A percentile compares a stretch with the other conserved stretches of the same genome.
Conservation (phyloP, 1,140 invertebrate genomes). For the Nilaparvata lugens region DNA sequence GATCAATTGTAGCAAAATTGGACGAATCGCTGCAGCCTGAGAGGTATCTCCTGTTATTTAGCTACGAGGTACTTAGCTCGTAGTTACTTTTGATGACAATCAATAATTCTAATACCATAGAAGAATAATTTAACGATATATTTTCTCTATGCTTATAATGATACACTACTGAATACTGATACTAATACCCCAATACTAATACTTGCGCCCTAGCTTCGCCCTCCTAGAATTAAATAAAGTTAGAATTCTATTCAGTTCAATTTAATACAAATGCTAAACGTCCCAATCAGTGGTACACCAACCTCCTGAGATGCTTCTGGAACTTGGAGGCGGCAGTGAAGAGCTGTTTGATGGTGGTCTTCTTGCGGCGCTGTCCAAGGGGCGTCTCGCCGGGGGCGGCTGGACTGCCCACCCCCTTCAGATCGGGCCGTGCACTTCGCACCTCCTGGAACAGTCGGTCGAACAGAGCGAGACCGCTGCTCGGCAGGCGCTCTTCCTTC, state of each 20-base stretch:
- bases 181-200: too few species aligned
- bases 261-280: background rate
- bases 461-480: conserved; percentile 57
- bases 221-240: background rate
- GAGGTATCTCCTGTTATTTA: too few species aligned
- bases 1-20: too few species aligned
- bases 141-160: too few species aligned
- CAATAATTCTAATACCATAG: too few species aligned
- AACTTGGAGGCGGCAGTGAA: conserved; percentile 93
- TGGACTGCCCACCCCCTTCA: conserved; percentile 23
- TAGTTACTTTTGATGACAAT: too few species aligned
- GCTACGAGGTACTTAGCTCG: too few species aligned
- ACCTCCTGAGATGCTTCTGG: conserved; percentile 84
- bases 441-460: conserved; percentile 67
- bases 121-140: too few species aligned
- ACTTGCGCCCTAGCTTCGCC: too few species aligned
- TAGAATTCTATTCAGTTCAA: background rate
- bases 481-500: conserved; percentile 49
- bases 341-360: conserved; percentile 86
- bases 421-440: conserved; percentile 49
- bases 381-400: conserved; percentile 42
- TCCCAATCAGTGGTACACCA: conserved; percentile 25
- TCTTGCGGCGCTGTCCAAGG: conserved; percentile 58
- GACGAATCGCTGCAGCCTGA: too few species aligned
- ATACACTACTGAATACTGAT: too few species aligned